phyloP scores from a whole-genome alignment of 2,113 vertebrate species.

The Strix uralensis region DNA sequence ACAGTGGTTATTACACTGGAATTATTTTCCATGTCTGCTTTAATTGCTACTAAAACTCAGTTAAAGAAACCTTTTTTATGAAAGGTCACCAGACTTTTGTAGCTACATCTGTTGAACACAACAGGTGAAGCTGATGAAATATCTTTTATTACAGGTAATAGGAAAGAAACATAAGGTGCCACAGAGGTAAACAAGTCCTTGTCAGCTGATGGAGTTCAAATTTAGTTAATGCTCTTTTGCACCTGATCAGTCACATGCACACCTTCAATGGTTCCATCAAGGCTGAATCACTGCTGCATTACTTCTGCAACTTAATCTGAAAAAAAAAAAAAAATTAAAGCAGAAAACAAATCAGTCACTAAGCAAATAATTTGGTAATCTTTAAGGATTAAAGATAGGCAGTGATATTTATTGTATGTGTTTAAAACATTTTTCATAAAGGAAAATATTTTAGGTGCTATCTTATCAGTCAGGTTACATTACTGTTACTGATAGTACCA shows the following conservation, averaged over 20 bases:
- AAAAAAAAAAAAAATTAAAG: neutral
- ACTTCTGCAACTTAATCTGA: neutral
- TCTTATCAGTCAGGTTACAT: neutral
- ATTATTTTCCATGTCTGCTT: neutral
- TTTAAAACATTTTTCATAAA: neutral
- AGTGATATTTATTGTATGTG: neutral
- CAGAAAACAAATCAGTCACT: neutral
- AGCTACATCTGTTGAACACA: conserved; percentile 5
- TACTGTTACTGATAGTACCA: neutral
- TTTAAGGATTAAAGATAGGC: neutral
- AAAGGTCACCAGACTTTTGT: neutral
- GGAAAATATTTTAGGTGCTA: neutral
- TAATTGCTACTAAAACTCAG: neutral
- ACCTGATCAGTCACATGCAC: neutral
- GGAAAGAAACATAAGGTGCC: conserved; percentile 78
- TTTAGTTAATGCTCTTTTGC: neutral
- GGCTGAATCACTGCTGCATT: neutral
- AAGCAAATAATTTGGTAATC: neutral
- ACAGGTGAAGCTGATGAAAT: conserved; percentile 84
- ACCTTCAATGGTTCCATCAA: neutral
- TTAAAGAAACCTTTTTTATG: neutral
- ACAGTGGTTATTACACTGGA: neutral
- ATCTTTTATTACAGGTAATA: conserved; percentile 79
- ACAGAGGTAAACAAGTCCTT: conserved; percentile 72
- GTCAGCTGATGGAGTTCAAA: neutral